Base-by-base conservation (phyloP, 2,113 vertebrate genomes). In the Cottus gobio region DNA sequence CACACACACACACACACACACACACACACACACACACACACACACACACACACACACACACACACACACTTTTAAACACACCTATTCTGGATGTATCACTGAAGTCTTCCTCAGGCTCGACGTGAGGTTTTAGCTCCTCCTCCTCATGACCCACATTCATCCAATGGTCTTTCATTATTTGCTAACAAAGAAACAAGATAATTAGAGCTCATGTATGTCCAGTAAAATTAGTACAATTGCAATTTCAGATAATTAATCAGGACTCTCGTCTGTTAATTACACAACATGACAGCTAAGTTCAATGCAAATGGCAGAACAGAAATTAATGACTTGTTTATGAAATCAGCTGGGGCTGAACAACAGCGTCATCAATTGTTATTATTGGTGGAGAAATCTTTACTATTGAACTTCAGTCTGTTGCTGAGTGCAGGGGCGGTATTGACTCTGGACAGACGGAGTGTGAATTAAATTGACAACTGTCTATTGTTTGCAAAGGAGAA, bases 121-220 rank as follows among this genome's bases (percentile, higher is more conserved):
- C 91, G 69, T 98, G 97, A 31, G 97, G 97, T 89, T 98, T 98
- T 56, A 99, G 93, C 85, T 98, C 97, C 94, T 98, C 97, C 65
- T 98, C 97, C 73, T 98, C 97, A 0, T 98, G 96, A 89, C 97
- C 97, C 83, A 98, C 96, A 80, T 99, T 99, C 97, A 99, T 98
- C 97, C 97, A 99, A 52, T 97, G 96, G 93, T 99, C 97, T 95
- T 96, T 98, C 97, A 99, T 99, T 84, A 98, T 97, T 99, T 98
- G 98, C 98, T 99, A 85, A 83, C 66, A 79, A 89, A 78, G 46
- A 80, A 76, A 85, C 2, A 34, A 56, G 20, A 76, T 9, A 75
- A 70, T 74, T 36, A 75, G 3, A 54, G 5, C 22, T 61, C 7
- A 24, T 36, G 50, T 30, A 30, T 56, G 48, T 69, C 52, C 42